Conservation (phyloP, 1,140 invertebrate genomes). For the Halesus radiatus region DNA sequence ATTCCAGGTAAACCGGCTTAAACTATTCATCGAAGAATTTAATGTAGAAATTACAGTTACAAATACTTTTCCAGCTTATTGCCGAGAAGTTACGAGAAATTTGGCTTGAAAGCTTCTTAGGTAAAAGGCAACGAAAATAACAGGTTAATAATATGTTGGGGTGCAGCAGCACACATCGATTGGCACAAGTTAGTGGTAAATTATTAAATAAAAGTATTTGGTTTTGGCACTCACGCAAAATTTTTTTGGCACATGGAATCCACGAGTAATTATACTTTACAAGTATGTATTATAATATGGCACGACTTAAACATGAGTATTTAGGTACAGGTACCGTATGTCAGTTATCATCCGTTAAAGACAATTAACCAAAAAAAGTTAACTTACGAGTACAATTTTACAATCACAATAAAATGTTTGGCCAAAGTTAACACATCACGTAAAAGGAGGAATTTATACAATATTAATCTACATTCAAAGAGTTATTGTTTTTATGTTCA, state of each 20-base stretch:
- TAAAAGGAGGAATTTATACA: background rate
- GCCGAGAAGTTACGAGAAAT: background rate
- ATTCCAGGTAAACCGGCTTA: background rate
- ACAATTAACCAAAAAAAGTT: background rate
- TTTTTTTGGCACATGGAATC: slow-evolving; percentile 32
- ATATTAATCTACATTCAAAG: slow-evolving; percentile 8
- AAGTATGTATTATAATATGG: slow-evolving; percentile 26
- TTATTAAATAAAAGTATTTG: slow-evolving; percentile 17
- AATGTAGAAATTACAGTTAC: background rate
- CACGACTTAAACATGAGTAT: slow-evolving; percentile 60
- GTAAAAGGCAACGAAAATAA: background rate
- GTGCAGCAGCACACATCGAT: background rate
- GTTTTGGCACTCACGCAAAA: slow-evolving; percentile 6
- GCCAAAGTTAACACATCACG: slow-evolving; percentile 13
- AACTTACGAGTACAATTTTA: slow-evolving; percentile 24
- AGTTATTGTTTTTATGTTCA: slow-evolving; percentile 9
- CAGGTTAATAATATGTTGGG: background rate
- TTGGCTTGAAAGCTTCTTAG: slow-evolving; percentile 8
- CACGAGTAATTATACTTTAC: slow-evolving; percentile 21
- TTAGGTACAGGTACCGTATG: slow-evolving; percentile 67
- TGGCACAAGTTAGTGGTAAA: slow-evolving; percentile 9
- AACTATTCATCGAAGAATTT: slow-evolving; percentile 11
- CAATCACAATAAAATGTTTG: slow-evolving; percentile 32
- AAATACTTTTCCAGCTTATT: background rate
- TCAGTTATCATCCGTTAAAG: slow-evolving; percentile 44